Base-by-base conservation (phyloP, 2,888 invertebrate genomes). In the Ormyrus pomaceus region DNA sequence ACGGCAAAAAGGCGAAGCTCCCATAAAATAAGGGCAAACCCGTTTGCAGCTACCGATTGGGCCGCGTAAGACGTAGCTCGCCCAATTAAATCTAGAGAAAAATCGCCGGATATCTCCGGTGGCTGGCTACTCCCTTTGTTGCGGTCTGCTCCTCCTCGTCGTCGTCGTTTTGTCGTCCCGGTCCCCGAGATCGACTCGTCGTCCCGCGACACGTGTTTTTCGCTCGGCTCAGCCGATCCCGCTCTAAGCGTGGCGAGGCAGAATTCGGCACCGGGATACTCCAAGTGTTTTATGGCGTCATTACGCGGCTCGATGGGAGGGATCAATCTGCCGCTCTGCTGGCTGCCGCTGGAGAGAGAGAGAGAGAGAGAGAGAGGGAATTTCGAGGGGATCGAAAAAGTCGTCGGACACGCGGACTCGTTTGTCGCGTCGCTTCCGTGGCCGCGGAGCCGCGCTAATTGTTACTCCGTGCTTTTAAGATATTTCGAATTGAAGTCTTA, bases 221-320 rank as follows among this genome's bases (percentile, higher is more conserved):
- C 53, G 48, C 56, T 19, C 8, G 34, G 6, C 19, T 1, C n/a
- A 45, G 51, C 56, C 50, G 45, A 19, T 45, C 19, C 8, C 55
- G 56, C 19, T 19, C 19, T 19, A 19, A 19, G 19, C 19, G 19
- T 19, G 46, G n/a, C 9, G 45, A 56, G 8, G 56, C 48, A 58
- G 68, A 62, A n/a, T 19, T 19, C 19, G 19, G 19, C 19, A 19
- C 2, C 19, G 19, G 19, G 45, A 64, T 11, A 48, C 65, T 19
- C 11, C 19, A 11, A 34, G 48, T 75, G 71, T 74, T 79, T 79
- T 78, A 78, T 78, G 75, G 68, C 61, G 73, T 66, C 62, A 73
- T 79, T 73, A 73, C 68, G 55, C 7, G 8, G 55, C 19, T 46
- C n/a, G 79, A 79, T 73, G 62, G 66, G 48, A 55, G 6, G 62